phyloP scores from a whole-genome alignment of 2,888 invertebrate species.

The Cordilura impudica region DNA sequence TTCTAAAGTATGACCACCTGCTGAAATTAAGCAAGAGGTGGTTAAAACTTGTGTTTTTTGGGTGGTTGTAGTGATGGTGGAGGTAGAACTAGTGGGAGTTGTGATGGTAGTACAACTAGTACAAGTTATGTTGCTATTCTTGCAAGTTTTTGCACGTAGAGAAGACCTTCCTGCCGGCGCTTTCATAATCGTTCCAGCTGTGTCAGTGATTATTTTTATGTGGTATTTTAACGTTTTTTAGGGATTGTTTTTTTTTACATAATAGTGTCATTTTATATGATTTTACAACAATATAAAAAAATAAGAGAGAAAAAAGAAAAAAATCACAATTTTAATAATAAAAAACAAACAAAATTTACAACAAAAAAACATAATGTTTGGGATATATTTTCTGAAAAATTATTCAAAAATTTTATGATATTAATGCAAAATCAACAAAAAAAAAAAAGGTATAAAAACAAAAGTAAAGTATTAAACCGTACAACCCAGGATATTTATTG shows the following conservation, averaged over 20 bases:
- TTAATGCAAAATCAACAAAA: slow-evolving; percentile 60
- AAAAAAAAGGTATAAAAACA: slow-evolving; percentile 15
- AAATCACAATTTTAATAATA: slow-evolving; percentile 59
- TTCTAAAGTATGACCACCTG: slow-evolving; percentile 41
- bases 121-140: slow-evolving; percentile 74
- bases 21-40: slow-evolving; percentile 44
- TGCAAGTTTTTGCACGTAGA: slow-evolving; percentile 43
- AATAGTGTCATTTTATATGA: slow-evolving; percentile 21
- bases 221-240: slow-evolving; percentile 66
- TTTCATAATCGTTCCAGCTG: slow-evolving; percentile 76
- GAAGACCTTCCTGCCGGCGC: slow-evolving; percentile 84
- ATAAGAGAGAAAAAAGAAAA: slow-evolving; percentile 63
- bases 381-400: slow-evolving; percentile 10
- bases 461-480: slow-evolving; percentile 47
- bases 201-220: slow-evolving; percentile 67
- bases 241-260: slow-evolving; percentile 60
- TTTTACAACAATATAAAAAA: slow-evolving; percentile 30
- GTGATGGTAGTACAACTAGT: slow-evolving; percentile 68
- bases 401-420: slow-evolving; percentile 53
- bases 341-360: slow-evolving; percentile 52
- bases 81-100: slow-evolving; percentile 42
- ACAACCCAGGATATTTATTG: slow-evolving; percentile 42
- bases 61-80: slow-evolving; percentile 56
- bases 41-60: slow-evolving; percentile 55
- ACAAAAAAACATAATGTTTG: slow-evolving; percentile 15